A percentile compares a stretch with the other conserved stretches of the same genome.
Evolutionary conservation across 1,140 invertebrate genomes (phyloP).

Genomic region (Cylas formicarius): DNA sequence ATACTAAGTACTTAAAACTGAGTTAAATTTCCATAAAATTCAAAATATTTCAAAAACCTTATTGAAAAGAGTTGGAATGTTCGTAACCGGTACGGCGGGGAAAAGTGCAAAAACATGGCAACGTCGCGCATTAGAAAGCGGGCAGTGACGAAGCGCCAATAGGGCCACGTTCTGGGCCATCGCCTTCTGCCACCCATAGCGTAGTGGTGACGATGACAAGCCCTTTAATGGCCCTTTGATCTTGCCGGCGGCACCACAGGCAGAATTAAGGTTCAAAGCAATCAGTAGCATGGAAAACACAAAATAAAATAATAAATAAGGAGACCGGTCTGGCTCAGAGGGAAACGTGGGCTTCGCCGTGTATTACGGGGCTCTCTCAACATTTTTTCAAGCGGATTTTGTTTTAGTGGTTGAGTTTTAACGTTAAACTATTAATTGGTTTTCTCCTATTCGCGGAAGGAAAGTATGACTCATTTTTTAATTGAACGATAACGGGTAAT

Average conservation of each 20-base stretch:
- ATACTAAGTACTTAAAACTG: too few relatives aligned
- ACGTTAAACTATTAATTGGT: slow-evolving; percentile 17
- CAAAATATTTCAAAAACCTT: slow-evolving; percentile 1
- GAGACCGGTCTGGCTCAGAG: too few relatives aligned
- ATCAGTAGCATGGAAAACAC: slow-evolving; percentile 35
- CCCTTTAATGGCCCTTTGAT: slow-evolving; percentile 39
- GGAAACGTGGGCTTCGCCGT: slow-evolving; percentile 21
- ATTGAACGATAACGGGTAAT: too few relatives aligned
- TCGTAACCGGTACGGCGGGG: not conserved
- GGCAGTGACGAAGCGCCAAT: slow-evolving; percentile 41
- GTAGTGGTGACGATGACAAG: slow-evolving; percentile 46
- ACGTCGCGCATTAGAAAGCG: slow-evolving; percentile 15
- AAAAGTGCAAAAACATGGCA: slow-evolving; percentile 1
- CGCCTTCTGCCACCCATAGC: slow-evolving; percentile 45
- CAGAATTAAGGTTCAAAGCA: slow-evolving; percentile 16
- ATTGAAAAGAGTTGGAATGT: too few relatives aligned
- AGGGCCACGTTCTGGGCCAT: slow-evolving; percentile 38
- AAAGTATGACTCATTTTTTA: too few relatives aligned
- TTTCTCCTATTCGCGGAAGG: too few relatives aligned
- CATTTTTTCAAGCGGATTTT: slow-evolving; percentile 21
- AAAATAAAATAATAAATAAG: slow-evolving; percentile 32
- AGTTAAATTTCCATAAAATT: too few relatives aligned
- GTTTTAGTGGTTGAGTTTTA: slow-evolving; percentile 23
- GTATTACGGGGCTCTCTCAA: slow-evolving; percentile 9
- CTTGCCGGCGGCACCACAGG: slow-evolving; percentile 30